Evolutionary conservation across 2,888 invertebrate genomes (phyloP).

Genomic region (Rhimphoctona megacephalus): DNA sequence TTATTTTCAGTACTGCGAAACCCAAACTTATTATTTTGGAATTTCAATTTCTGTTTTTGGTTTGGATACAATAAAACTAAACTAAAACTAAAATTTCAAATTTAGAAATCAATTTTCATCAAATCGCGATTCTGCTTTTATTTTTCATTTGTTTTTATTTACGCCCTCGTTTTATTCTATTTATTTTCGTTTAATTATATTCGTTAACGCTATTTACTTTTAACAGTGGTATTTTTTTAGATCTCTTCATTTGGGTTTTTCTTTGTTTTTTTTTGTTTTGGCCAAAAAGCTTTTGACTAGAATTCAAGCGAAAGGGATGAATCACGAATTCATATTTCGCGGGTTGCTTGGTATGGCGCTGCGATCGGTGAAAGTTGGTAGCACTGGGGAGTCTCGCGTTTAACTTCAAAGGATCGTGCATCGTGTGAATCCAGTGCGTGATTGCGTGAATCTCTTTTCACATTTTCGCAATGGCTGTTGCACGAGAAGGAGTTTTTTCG

Average conservation of each 20-base stretch:
- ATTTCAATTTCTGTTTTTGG: not conserved
- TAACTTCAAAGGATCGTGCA: not conserved
- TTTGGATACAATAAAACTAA: not conserved
- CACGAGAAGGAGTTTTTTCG: constrained; percentile 89
- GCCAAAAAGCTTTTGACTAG: not conserved
- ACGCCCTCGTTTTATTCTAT: too few species aligned
- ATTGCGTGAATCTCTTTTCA: constrained; percentile 52
- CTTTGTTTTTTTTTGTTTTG: not conserved
- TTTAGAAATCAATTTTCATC: not conserved
- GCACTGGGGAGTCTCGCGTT: constrained; percentile 3
- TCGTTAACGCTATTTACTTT: not conserved
- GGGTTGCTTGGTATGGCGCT: not conserved
- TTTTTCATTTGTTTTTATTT: too few species aligned
- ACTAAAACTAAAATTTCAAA: not conserved
- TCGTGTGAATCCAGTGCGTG: constrained; percentile 30
- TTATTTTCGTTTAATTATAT: not conserved
- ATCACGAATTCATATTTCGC: constrained; percentile 16
- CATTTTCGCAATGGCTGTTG: constrained; percentile 89
- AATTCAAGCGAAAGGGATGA: not conserved
- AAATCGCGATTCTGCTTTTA: not conserved
- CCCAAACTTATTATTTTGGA: not conserved
- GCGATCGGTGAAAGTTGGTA: constrained; percentile 10
- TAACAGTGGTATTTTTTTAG: too few species aligned
- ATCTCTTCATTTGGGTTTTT: not conserved
- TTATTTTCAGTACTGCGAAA: too few species aligned